Evolutionary conservation across 2,888 invertebrate species (phyloP), one percentile per base, ranked within the genome.

Genomic region (Metalampra italica): DNA sequence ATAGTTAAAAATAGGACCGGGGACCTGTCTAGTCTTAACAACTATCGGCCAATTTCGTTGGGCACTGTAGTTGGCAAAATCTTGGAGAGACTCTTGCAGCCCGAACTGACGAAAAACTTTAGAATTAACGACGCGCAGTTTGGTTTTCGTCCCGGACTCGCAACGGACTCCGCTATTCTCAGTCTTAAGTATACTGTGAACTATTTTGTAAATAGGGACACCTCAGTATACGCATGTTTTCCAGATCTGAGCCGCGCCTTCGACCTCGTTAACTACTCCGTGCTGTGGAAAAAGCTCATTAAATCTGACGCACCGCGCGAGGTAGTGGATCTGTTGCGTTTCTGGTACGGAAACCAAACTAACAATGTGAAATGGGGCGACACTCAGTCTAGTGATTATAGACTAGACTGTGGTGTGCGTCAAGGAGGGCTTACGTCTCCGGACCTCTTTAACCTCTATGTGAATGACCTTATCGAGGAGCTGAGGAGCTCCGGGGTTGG

Each of bases 351-450:
- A 11, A 45, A 48, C 30, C 53, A 54, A 45, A 46, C 43, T 7
- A 53, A 56, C 34, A 11, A 13, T 30, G 55, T 55, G 12, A 49
- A 40, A 37, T 53, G 53, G 51, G 50, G 47, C 9, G 50, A 50
- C 46, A n/a, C 46, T 29, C 42, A 42, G 0, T 57, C 57, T 47
- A 52, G 38, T 22, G 50, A 40, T 7, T 55, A 49, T 43, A 54
- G 34, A 29, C 43, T 60, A 50, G 52, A 55, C 11, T 56, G 59
- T 49, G 55, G 56, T 3, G 56, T 60, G 3, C 49, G 57, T 29
- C 57, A 56, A 34, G 57, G 60, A 7, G 50, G 57, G 39, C 38
- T 59, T 8, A 54, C 53, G 7, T 59, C 58, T 45, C 54, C 55
- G 30, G 51, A 49, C 41, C 52, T 57, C 12, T 55, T 55, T 29